Evolutionary conservation across 2,797 vertebrate genomes (phyloP).

Genomic region (Loris lydekkerianus): DNA sequence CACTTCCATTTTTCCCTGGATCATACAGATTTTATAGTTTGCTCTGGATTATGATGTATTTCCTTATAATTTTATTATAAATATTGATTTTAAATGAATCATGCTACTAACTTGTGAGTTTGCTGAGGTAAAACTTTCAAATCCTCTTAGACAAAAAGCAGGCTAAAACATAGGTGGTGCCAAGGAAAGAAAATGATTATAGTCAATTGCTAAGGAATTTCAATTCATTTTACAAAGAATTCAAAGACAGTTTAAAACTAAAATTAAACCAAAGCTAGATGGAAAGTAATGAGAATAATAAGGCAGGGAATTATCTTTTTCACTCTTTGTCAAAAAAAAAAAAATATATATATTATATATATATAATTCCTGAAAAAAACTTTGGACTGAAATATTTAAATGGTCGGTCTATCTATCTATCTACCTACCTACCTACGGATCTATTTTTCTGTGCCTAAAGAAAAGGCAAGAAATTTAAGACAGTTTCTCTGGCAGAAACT

Average conservation of each 20-base stretch:
- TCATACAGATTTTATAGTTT: not conserved
- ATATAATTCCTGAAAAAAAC: not conserved
- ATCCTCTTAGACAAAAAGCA: not conserved
- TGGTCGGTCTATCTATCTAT: not conserved
- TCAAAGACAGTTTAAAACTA: not conserved
- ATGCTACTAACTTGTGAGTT: not conserved
- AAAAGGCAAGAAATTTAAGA: not conserved
- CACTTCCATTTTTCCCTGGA: not conserved
- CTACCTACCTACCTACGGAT: not conserved
- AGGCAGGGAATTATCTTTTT: not conserved
- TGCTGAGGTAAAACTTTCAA: slow-evolving; percentile 7
- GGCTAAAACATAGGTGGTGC: not conserved
- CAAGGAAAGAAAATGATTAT: not conserved
- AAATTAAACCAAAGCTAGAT: not conserved
- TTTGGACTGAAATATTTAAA: not conserved
- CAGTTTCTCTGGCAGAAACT: not conserved
- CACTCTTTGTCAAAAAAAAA: not conserved
- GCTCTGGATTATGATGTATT: not conserved
- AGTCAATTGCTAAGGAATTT: not conserved
- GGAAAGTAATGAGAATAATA: not conserved
- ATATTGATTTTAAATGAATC: not conserved
- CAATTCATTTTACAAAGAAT: not conserved
- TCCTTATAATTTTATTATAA: not conserved
- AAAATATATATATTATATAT: not conserved
- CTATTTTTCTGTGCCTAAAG: not conserved